A percentile compares a stretch with the other conserved stretches of the same genome.
Conservation (phyloP, 2,113 vertebrate species). For the Pseudopodoces humilis region DNA sequence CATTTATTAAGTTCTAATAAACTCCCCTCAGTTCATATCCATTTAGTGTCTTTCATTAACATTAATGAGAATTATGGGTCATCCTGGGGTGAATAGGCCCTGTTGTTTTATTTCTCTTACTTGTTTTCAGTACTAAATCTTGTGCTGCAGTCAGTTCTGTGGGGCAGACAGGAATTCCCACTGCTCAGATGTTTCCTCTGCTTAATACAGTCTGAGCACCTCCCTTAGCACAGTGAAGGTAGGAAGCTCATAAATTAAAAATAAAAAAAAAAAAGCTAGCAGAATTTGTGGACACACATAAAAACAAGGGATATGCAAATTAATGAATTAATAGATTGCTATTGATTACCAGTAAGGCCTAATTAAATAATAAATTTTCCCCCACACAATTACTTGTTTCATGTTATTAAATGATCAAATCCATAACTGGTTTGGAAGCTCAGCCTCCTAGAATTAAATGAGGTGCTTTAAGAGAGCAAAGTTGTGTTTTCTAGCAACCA, state of each 20-base stretch:
- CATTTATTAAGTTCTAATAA: slow-evolving; percentile 65
- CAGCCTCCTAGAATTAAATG: slow-evolving; percentile 64
- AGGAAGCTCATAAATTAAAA: slow-evolving; percentile 35
- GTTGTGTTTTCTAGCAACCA: slow-evolving; percentile 49
- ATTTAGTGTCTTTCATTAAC: slow-evolving; percentile 64
- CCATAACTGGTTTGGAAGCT: slow-evolving; percentile 65
- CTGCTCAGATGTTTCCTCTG: slow-evolving; percentile 56
- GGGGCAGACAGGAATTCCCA: background rate
- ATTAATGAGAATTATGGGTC: slow-evolving; percentile 63
- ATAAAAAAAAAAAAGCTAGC: background rate
- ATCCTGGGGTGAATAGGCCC: slow-evolving; percentile 30
- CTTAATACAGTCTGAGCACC: slow-evolving; percentile 15
- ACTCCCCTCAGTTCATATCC: slow-evolving; percentile 44
- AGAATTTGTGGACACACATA: slow-evolving; percentile 42
- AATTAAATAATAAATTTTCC: slow-evolving; percentile 74
- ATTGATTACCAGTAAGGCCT: slow-evolving; percentile 68
- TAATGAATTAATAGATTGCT: slow-evolving; percentile 68
- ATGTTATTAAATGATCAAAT: slow-evolving; percentile 75
- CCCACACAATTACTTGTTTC: slow-evolving; percentile 61
- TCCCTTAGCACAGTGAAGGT: slow-evolving; percentile 3
- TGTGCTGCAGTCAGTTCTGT: slow-evolving; percentile 45
- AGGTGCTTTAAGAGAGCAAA: slow-evolving; percentile 49
- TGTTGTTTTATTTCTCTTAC: slow-evolving; percentile 56
- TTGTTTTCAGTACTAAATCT: slow-evolving; percentile 66
- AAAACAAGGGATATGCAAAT: slow-evolving; percentile 62